Percentiles rank a stretch among this genome's conserved stretches.
phyloP scores from a whole-genome alignment of 2,888 invertebrate species.

The Caenorhabditis panamensis region DNA sequence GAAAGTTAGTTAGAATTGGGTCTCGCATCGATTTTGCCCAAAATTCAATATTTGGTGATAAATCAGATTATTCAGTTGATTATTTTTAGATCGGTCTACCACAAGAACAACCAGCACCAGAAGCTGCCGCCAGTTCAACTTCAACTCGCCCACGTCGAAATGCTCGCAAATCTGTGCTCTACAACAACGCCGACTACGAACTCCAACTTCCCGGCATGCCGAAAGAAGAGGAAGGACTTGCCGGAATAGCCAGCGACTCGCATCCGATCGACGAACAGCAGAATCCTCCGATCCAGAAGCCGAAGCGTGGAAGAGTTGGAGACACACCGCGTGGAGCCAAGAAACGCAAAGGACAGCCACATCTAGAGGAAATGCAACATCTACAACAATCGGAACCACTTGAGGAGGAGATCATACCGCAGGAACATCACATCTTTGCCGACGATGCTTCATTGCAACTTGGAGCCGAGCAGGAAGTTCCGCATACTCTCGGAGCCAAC shows the following conservation, averaged over 20 bases:
- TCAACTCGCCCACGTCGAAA: conserved; percentile 55
- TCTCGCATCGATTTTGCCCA: not conserved
- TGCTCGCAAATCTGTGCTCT: conserved; percentile 65
- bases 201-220: conserved; percentile 44
- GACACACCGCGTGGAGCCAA: conserved; percentile 17
- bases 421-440: conserved; percentile 8
- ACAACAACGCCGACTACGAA: conserved; percentile 62
- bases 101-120: too few species aligned
- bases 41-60: too few species aligned
- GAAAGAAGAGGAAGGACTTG: conserved; percentile 31
- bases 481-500: not conserved
- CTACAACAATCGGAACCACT: not conserved
- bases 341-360: conserved; percentile 30
- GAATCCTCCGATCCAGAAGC: not conserved
- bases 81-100: too few species aligned
- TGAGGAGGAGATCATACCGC: not conserved
- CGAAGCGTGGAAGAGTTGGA: not conserved
- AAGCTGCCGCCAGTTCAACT: not conserved
- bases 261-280: not conserved
- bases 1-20: too few species aligned
- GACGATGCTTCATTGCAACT: conserved; percentile 28
- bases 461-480: conserved; percentile 37
- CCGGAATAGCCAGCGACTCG: not conserved
- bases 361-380: conserved; percentile 26
- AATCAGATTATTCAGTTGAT: too few species aligned